phyloP scores from a whole-genome alignment of 2,113 vertebrate species.

The Seriola quinqueradiata region DNA sequence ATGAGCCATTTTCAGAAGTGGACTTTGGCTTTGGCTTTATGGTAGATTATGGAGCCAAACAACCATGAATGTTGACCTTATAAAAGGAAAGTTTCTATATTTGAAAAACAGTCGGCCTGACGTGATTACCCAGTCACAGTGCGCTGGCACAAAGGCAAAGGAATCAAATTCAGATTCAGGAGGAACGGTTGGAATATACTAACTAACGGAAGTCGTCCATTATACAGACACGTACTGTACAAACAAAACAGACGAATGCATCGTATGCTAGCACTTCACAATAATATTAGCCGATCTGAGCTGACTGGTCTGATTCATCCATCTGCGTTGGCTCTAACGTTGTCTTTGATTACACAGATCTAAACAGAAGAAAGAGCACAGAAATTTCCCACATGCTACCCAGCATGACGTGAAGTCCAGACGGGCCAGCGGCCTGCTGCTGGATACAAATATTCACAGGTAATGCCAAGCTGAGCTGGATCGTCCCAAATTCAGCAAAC shows the following conservation, averaged over 20 bases:
- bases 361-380: slow-evolving; percentile 11
- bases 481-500: slow-evolving; percentile 27
- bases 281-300: slow-evolving; percentile 22
- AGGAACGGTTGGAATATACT: slow-evolving; percentile 2
- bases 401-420: slow-evolving; percentile 28
- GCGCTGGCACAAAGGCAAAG: slow-evolving; percentile 25
- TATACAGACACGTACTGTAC: background rate
- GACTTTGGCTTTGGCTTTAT: slow-evolving; percentile 80
- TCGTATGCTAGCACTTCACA: background rate
- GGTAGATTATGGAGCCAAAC: slow-evolving; percentile 85
- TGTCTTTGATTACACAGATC: slow-evolving; percentile 4
- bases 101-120: slow-evolving; percentile 59
- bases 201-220: background rate
- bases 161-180: slow-evolving; percentile 31
- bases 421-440: slow-evolving; percentile 18
- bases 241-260: background rate
- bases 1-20: slow-evolving; percentile 96
- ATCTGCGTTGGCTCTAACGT: slow-evolving; percentile 36
- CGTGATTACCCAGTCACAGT: slow-evolving; percentile 43
- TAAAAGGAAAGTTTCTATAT: slow-evolving; percentile 75
- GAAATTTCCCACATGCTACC: slow-evolving; percentile 29
- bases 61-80: slow-evolving; percentile 81
- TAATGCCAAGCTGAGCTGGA: slow-evolving; percentile 27
- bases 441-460: background rate
- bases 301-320: slow-evolving; percentile 11